These are phyloP conservation scores for Allolobophora icterica DNA, from an alignment of 2,888 invertebrate species.

Conservation along the genomic window DNA sequence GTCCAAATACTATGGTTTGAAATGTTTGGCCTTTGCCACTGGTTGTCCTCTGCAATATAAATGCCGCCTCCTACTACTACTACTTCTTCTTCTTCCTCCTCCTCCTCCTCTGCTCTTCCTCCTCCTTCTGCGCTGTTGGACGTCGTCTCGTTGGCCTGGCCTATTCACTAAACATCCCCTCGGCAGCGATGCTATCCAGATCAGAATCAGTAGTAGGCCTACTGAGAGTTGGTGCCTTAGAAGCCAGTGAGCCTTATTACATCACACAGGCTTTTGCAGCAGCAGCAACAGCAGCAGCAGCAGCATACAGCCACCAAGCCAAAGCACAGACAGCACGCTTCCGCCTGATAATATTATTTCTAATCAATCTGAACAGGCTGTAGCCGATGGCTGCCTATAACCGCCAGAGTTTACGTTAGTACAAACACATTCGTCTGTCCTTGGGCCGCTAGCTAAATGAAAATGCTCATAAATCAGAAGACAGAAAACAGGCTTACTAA, in stretches of 20 bases:
- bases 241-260: slow-evolving; percentile 11
- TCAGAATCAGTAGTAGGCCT: slow-evolving; percentile 17
- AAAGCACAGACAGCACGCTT: background rate
- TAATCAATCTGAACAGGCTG: background rate
- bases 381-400: slow-evolving; percentile 17
- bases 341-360: background rate
- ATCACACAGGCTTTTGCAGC: background rate
- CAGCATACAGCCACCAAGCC: background rate
- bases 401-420: slow-evolving; percentile 1
- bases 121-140: background rate
- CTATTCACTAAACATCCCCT: slow-evolving; percentile 17
- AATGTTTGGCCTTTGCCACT: slow-evolving; percentile 13
- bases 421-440: slow-evolving; percentile 5
- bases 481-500: background rate
- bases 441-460: slow-evolving; percentile 1
- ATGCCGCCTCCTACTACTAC: background rate
- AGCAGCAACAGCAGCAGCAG: slow-evolving; percentile 6
- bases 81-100: no score
- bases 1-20: background rate
- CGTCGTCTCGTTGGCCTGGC: background rate
- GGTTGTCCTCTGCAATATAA: background rate
- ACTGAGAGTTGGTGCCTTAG: slow-evolving; percentile 1
- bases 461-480: slow-evolving; percentile 2
- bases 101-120: background rate
- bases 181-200: background rate